Evolutionary conservation across 2,113 vertebrate genomes (phyloP), one percentile per base, ranked within the genome.

Genomic region (Brachyistius frenatus): DNA sequence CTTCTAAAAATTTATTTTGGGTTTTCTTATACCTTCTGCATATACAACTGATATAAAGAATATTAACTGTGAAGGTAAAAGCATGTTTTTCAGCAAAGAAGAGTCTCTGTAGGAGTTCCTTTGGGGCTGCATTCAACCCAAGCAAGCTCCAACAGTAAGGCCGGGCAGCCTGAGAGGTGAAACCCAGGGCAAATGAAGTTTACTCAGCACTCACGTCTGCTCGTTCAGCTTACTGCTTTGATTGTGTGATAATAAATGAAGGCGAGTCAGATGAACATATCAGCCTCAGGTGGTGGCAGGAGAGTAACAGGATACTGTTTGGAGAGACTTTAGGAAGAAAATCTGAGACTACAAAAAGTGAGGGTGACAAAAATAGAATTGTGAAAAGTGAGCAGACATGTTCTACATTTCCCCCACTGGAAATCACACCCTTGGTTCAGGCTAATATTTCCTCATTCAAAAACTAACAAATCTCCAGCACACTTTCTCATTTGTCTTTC

Each of bases 381-480:
- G 11, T 7, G 44, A 46, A 5, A 66, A 55, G 47, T 47, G 37
- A 41, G 36, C 4, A 1, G 16, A 63, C 47, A 33, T 41, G 60
- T 52, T 64, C 31, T 16, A 14, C 2, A n/a, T n/a, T 23, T 23
- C 14, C n/a, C 49, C 44, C 2, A 46, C 7, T 46, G 7, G 7
- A 46, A 46, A 52, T 23, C n/a, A 23, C 16, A 7, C 49, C 7
- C 16, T 52, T 52, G n/a, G 30, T 35, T 47, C 52, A 36, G 72
- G 11, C 33, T 39, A 37, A 61, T 52, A 54, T 41, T 78, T 79
- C 33, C 4, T 32, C 14, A 8, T 31, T 55, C 32, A 61, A 41
- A 35, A 62, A 62, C 11, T 56, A 77, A 65, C 14, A 46, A 58
- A 64, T 64, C 13, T 66, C 65, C 39, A 36, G n/a, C 63, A 55